Base-by-base conservation (phyloP, 1,140 invertebrate genomes). In the Scylla paramamosain region DNA sequence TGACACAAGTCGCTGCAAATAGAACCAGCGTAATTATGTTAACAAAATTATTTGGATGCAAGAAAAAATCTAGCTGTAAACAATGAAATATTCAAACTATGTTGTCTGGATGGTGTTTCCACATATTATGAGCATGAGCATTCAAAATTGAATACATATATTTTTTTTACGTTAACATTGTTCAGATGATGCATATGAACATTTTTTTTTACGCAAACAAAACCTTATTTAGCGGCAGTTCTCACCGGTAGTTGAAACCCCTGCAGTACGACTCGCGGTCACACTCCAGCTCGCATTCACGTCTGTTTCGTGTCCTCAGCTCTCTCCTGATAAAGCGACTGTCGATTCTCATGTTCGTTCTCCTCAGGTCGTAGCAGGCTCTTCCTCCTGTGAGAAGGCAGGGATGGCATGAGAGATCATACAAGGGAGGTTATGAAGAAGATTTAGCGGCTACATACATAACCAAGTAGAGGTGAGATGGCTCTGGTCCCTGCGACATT, bases 201-300 rank as follows among this genome's bases (percentile, higher is more conserved):
- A 14, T 29, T 29, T 39, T 39, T 39, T 39, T 39, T 39, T 39
- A 39, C 39, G 39, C 39, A 39, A 39, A 1, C 39, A 39, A 39
- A 39, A 39, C 39, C 1, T 39, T 2, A 39, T 39, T 39, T 1
- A 39, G 29, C 14, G 2, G 29, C 84, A 59, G 10, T 59, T 12
- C 52, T 14, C 16, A 95, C 94, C 94, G 86, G 90, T 92, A 95
- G 77, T 95, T 95, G 46, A 95, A 95, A 20, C 94, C 94, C 25
- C 28, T 84, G 82, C 94, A 95, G n/a, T 31, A 14, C 7, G 48
- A 8, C 46, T 59, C 90, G 20, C 91, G 28, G 83, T 95, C 91
- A 52, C 94, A 95, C 48, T 92, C 90, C 46, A 28, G 0, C 82
- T 95, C 94, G 28, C 94, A 95, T 52, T 95, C 94, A 3, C 46